Evolutionary conservation across 2,113 vertebrate species (phyloP).

Genomic region (Alligator sinensis): DNA sequence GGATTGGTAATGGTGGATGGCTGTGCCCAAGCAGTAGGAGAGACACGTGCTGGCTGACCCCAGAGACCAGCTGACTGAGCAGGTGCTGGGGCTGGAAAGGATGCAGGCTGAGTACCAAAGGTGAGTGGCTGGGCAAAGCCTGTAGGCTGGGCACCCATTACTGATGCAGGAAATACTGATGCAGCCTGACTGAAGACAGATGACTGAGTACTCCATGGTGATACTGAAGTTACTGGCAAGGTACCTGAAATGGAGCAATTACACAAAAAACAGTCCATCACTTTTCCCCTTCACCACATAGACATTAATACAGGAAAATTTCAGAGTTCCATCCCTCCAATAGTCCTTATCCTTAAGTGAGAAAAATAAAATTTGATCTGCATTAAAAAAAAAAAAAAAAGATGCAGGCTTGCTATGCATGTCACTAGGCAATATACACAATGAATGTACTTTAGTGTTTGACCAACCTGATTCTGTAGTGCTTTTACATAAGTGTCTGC

Average conservation of each 20-base stretch:
- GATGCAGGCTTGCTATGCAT: too few species aligned
- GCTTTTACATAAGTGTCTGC: too few species aligned
- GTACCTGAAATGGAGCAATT: constrained; percentile 77
- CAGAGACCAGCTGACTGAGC: constrained; percentile 79
- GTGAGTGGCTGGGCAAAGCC: constrained; percentile 75
- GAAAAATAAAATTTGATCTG: too few species aligned
- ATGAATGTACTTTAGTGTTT: too few species aligned
- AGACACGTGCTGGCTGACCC: constrained; percentile 70
- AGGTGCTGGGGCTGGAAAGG: constrained; percentile 69
- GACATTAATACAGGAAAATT: too few species aligned
- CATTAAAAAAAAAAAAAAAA: too few species aligned
- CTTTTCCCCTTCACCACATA: too few species aligned
- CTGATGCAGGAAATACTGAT: constrained; percentile 62
- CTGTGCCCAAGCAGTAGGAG: constrained; percentile 80
- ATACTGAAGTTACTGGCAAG: constrained; percentile 74
- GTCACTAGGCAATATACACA: too few species aligned
- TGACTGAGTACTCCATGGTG: constrained; percentile 80
- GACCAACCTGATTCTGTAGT: too few species aligned
- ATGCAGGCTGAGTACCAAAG: constrained; percentile 75
- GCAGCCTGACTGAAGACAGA: constrained; percentile 76
- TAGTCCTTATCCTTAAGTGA: too few species aligned
- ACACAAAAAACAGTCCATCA: not conserved
- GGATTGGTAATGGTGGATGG: constrained; percentile 78
- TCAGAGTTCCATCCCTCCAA: too few species aligned
- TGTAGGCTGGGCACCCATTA: constrained; percentile 67